Base-by-base conservation (phyloP, 2,797 vertebrate genomes). In the Fratercula arctica region DNA sequence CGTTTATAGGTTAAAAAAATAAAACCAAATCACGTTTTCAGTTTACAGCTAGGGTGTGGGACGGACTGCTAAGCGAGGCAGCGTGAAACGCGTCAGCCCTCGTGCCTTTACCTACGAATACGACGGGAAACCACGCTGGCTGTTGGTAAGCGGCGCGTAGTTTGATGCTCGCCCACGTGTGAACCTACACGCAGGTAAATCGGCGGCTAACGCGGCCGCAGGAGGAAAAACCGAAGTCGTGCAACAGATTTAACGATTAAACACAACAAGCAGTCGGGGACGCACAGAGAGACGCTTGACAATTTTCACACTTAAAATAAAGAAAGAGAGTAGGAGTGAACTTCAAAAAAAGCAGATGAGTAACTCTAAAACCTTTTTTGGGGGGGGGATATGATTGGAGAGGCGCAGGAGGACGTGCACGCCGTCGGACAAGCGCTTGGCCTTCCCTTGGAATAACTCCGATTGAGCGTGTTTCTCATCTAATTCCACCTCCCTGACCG, bases 361-460 rank as follows among this genome's bases (percentile, higher is more conserved):
- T 7, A 10, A 60, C 37, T 25, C 2, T 2, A 1, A 37, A 37
- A 21, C 73, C 10, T n/a, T 12, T 39, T 25, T 14, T 4, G 11
- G 54, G 0, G 19, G 19, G 29, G 66, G 29, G 31, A 3, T 3
- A 13, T 9, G 61, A 45, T 29, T 3, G 17, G 37, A 16, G 26
- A 37, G 35, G 24, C 0, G 48, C 59, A 51, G 10, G 13, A 77
- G 8, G 6, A 69, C 9, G n/a, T 0, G 0, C 45, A 1, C 1
- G 0, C 17, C 3, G 0, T 8, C 0, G 10, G 33, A 7, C 29
- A 8, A 9, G 51, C 11, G 75, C 68, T 37, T 3, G 16, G 35
- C 3, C 14, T 57, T 76, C 54, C 16, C 9, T 25, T 3, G 35
- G 6, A 87, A 68, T 63, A 21, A 53, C 72, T 67, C 81, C 9